phyloP scores from a whole-genome alignment of 2,797 vertebrate genomes.

The Paratrypauchen microcephalus region DNA sequence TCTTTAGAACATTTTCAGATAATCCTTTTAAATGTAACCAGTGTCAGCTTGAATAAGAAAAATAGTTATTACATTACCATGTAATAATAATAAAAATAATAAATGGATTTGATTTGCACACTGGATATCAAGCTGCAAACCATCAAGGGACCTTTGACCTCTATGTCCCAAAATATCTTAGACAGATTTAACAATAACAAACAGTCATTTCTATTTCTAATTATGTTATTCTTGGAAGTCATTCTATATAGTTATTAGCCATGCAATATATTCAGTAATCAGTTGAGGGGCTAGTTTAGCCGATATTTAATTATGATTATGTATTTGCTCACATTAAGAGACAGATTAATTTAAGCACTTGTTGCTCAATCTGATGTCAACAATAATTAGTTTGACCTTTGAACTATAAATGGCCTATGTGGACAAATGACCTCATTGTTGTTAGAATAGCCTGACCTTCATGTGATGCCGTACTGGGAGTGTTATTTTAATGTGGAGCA shows the following conservation, averaged over 20 bases:
- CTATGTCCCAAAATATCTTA: neutral
- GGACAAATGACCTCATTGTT: constrained; percentile 20
- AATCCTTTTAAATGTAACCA: too few relatives aligned
- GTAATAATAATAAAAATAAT: neutral
- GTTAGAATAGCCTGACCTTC: constrained; percentile 7
- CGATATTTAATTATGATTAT: neutral
- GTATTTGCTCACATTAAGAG: neutral
- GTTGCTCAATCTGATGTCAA: constrained; percentile 14
- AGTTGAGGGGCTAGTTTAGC: neutral
- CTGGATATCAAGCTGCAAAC: neutral
- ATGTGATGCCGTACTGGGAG: neutral
- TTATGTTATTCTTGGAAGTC: neutral
- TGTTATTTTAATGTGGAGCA: constrained; percentile 10
- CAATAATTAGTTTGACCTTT: constrained; percentile 19
- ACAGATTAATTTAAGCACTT: neutral
- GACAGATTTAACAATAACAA: neutral
- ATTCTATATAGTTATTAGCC: neutral
- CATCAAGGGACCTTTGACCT: neutral
- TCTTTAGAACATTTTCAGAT: neutral
- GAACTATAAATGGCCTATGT: constrained; percentile 14
- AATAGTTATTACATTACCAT: neutral
- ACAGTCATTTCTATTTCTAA: neutral
- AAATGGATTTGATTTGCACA: neutral
- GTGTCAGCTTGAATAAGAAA: neutral
- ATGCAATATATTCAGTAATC: neutral